Base-by-base conservation (phyloP, 1,140 invertebrate genomes). In the Drosophila bifasciata region DNA sequence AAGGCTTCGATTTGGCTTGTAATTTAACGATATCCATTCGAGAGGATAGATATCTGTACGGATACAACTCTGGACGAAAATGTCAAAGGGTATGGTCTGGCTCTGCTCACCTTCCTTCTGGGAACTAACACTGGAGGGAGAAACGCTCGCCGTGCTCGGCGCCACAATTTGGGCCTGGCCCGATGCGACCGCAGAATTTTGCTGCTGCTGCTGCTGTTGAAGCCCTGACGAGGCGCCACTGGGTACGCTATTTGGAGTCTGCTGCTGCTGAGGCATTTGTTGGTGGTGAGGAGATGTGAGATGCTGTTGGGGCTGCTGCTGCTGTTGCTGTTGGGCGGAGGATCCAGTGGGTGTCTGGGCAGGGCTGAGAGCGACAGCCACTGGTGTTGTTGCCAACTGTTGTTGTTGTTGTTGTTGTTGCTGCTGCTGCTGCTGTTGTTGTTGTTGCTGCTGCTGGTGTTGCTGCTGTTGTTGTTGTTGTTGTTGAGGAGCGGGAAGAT, bases 71-170 rank as follows among this genome's bases (percentile, higher is more conserved):
- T 36, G 32, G 11, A 4, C 32, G 11, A 36, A 36, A 13, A 1
- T 13, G 13, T 13, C 1, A 13, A 36, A 13, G 32, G 32, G 4
- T 13, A 36, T 11, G 32, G 11, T 36, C 11, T 41, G 28, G 36
- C 36, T 40, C n/a, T 41, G 56, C 81, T 89, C 74, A 92, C 91
- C 91, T 92, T 90, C 83, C 62, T 91, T 90, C 72, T 91, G 91
- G 36, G 91, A 92, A 77, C 91, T 91, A 76, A 91, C 91, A 90
- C 91, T 91, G 71, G 91, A 91, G 61, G 91, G 91, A 76, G 91
- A 92, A 58, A 91, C 91, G 75, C 91, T 92, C 79, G 90, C 91
- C 86, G 91, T 83, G 59, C 91, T 91, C 53, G 91, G 91, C 70
- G 91, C 84, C 74, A 92, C 91, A 72, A 91, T 91, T 79, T 91